Conservation (phyloP, 2,113 vertebrate species). For the Agelaius tricolor region DNA sequence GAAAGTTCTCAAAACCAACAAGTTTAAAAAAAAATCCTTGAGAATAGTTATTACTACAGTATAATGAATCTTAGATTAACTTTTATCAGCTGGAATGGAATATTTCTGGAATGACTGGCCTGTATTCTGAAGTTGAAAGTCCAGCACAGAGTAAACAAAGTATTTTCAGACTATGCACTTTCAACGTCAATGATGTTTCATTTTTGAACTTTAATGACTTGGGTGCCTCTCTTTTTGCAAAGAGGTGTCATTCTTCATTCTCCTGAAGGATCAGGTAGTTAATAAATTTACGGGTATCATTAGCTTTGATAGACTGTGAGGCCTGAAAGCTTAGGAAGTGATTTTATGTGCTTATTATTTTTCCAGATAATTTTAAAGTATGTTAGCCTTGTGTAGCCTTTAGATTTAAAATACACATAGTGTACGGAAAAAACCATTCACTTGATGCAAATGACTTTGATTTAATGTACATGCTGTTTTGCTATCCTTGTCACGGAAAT, state of each 20-base stretch:
- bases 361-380: background rate
- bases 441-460: background rate
- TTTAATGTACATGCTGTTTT: background rate
- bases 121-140: conserved; percentile 36
- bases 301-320: background rate
- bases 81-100: background rate
- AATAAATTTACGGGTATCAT: background rate
- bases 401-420: background rate
- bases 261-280: background rate
- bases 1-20: background rate
- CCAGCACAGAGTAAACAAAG: conserved; percentile 29
- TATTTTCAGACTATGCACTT: conserved; percentile 22
- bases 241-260: background rate
- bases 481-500: background rate
- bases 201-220: background rate
- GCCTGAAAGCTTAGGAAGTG: background rate
- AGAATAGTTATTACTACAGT: background rate
- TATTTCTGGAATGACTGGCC: background rate
- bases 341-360: background rate
- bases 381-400: background rate
- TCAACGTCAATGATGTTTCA: background rate
- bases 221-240: background rate
- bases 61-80: background rate
- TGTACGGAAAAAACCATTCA: background rate
- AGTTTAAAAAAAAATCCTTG: background rate